phyloP scores from a whole-genome alignment of 2,113 vertebrate genomes.

The Rhea americana region DNA sequence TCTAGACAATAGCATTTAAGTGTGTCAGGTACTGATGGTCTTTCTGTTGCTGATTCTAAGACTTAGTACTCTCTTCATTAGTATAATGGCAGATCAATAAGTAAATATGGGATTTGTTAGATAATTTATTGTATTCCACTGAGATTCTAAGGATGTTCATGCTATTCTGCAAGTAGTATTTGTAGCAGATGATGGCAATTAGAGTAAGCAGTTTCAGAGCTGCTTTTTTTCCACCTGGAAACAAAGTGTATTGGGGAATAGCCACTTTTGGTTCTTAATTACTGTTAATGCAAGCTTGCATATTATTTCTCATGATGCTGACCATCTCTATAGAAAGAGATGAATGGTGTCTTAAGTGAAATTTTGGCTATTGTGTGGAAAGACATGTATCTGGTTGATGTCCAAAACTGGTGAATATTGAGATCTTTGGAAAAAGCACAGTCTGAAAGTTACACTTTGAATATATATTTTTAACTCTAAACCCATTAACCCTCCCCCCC shows the following conservation, averaged over 20 bases:
- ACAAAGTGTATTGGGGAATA: background rate
- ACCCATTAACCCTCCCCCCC: background rate
- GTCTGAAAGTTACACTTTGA: background rate
- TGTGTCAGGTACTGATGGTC: background rate
- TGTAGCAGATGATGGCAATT: background rate
- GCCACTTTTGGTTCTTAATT: background rate
- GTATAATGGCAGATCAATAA: background rate
- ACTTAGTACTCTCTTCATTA: rapidly evolving
- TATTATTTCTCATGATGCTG: background rate
- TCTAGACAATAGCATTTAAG: rapidly evolving
- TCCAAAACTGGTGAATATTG: background rate
- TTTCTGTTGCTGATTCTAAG: background rate
- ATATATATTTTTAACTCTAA: background rate
- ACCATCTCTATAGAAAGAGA: background rate
- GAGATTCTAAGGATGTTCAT: background rate
- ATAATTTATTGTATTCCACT: background rate
- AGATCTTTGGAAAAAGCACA: background rate
- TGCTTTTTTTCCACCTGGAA: background rate
- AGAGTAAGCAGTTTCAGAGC: background rate
- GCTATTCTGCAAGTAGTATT: background rate
- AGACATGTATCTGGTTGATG: rapidly evolving
- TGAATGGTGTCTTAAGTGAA: background rate
- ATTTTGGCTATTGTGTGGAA: background rate
- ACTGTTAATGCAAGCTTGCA: rapidly evolving
- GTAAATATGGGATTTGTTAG: background rate